Percentiles rank a stretch among this genome's conserved stretches.
Conservation (phyloP, 2,797 vertebrate genomes). For the Sebastes steindachneri region DNA sequence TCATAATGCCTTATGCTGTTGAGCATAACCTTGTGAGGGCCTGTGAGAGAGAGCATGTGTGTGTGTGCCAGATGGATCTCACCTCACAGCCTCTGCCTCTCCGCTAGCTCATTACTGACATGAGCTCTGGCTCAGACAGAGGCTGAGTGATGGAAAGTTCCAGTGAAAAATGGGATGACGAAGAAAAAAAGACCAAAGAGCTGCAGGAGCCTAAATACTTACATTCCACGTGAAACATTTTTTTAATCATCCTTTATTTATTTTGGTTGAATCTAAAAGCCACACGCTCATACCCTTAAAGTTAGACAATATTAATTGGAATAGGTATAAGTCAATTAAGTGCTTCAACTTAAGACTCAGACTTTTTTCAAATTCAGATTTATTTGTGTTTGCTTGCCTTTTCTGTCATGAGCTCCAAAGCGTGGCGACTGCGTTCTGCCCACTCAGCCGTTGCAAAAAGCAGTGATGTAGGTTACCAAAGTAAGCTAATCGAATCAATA, state of each 20-base stretch:
- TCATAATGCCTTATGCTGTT: slow-evolving; percentile 73
- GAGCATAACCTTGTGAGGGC: slow-evolving; percentile 81
- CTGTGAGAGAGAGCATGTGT: slow-evolving; percentile 53
- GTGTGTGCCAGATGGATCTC: slow-evolving; percentile 77
- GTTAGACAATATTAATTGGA: neutral
- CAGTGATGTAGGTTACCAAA: too few species aligned
- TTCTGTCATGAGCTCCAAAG: neutral
- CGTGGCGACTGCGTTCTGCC: neutral
- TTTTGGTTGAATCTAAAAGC: neutral
- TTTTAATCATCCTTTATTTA: neutral
- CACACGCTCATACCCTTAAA: neutral
- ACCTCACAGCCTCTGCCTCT: slow-evolving; percentile 77
- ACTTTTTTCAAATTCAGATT: neutral
- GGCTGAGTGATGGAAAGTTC: slow-evolving; percentile 66
- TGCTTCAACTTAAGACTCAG: neutral
- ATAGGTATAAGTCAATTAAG: neutral
- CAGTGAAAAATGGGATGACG: slow-evolving; percentile 47
- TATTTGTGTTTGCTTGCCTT: neutral
- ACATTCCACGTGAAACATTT: neutral
- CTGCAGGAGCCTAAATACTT: slow-evolving; percentile 14
- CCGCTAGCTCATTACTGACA: slow-evolving; percentile 80
- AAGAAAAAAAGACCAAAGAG: slow-evolving; percentile 44
- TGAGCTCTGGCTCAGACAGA: slow-evolving; percentile 72
- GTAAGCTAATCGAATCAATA: too few species aligned
- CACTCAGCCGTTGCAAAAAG: too few species aligned